A percentile compares a stretch with the other conserved stretches of the same genome.
These are phyloP conservation scores for Dusona sp. DNA, from an alignment of 2,888 invertebrate genomes.

Conservation along the genomic window DNA sequence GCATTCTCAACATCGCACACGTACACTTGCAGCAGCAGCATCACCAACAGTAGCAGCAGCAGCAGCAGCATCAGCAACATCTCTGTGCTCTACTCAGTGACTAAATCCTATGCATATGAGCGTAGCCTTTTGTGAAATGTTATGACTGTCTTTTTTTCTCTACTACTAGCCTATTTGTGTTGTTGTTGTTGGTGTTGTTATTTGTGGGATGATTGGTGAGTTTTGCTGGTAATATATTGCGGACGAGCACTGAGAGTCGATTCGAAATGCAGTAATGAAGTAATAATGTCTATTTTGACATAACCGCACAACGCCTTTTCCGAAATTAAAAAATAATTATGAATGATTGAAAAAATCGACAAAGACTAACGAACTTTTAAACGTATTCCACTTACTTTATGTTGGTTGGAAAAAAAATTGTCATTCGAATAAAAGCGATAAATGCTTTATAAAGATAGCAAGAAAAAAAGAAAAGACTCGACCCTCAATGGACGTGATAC, in stretches of 20 bases:
- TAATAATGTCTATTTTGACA: neutral
- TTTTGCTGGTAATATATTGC: conserved; percentile 4
- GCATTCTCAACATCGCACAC: conserved; percentile 80
- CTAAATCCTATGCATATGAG: conserved; percentile 71
- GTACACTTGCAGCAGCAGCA: conserved; percentile 75
- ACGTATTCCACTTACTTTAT: neutral
- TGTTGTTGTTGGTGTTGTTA: neutral
- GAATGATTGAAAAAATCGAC: neutral
- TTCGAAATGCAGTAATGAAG: conserved; percentile 43
- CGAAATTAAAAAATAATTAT: neutral
- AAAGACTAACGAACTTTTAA: neutral
- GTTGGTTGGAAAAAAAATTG: neutral
- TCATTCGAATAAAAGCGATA: neutral
- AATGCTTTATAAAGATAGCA: neutral
- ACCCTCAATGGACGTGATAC: conserved; percentile 27
- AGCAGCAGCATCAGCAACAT: conserved; percentile 60
- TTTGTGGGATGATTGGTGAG: neutral
- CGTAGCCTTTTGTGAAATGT: conserved; percentile 38
- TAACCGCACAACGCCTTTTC: neutral
- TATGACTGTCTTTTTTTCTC: conserved; percentile 24
- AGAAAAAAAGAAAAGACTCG: conserved; percentile 3
- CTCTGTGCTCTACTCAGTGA: conserved; percentile 69
- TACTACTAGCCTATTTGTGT: neutral
- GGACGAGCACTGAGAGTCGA: conserved; percentile 39
- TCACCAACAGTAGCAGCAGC: no score